phyloP scores from a whole-genome alignment of 2,113 vertebrate genomes.

The Stigmatopora nigra region DNA sequence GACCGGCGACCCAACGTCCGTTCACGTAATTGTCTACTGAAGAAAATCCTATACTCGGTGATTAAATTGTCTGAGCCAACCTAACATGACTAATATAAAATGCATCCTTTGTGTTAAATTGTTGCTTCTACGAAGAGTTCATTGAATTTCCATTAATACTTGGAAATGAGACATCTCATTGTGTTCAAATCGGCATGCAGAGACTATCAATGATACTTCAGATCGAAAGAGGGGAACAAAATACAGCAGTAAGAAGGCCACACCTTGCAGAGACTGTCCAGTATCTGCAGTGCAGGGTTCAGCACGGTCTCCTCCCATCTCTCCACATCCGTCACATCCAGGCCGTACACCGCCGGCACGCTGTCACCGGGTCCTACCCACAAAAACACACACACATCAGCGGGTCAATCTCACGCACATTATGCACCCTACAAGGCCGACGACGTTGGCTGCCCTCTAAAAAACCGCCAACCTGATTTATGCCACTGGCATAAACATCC shows the following conservation, averaged over 20 bases:
- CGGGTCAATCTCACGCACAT: conserved; percentile 5
- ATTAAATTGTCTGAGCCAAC: too few relatives aligned
- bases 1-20: too few relatives aligned
- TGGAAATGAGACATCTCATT: too few relatives aligned
- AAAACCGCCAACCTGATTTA: conserved; percentile 2
- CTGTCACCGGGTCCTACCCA: conserved; percentile 77
- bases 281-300: conserved; percentile 81
- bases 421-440: conserved; percentile 7
- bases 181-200: neutral
- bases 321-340: conserved; percentile 83
- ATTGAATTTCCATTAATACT: too few relatives aligned
- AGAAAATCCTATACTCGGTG: too few relatives aligned
- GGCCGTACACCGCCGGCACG: conserved; percentile 79
- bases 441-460: neutral
- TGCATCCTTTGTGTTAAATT: too few relatives aligned
- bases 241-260: conserved; percentile 10
- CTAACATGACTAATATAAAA: too few relatives aligned
- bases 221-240: neutral
- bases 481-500: neutral
- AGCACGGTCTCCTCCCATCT: conserved; percentile 83
- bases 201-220: neutral
- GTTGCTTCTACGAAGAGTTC: too few relatives aligned
- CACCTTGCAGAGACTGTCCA: conserved; percentile 87
- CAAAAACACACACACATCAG: conserved; percentile 10
- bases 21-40: too few relatives aligned